phyloP scores from a whole-genome alignment of 35 echinoderm and acorn worm genomes.

The Apostichopus parvimensis region DNA sequence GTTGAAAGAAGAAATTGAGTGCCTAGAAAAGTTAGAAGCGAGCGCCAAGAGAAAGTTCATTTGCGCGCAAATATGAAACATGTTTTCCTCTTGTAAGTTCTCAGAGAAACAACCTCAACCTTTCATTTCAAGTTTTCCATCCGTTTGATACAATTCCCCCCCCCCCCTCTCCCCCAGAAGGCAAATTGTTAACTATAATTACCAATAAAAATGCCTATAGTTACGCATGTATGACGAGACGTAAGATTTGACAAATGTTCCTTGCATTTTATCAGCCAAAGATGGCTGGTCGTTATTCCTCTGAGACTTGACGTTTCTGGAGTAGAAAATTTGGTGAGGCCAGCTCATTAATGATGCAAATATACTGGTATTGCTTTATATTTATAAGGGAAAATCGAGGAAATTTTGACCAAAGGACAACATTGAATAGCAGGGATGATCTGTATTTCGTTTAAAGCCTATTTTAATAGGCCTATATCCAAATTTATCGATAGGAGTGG shows the following conservation, averaged over 20 bases:
- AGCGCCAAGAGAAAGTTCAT: too few species aligned
- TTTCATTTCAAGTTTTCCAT: neutral
- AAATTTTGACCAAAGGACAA: too few species aligned
- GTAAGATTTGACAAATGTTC: neutral
- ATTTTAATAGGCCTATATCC: too few species aligned
- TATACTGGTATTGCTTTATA: neutral
- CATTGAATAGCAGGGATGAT: too few species aligned
- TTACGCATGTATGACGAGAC: neutral
- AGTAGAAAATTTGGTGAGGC: conserved; percentile 15
- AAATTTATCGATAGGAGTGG: too few species aligned
- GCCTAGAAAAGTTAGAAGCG: too few species aligned
- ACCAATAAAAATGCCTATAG: neutral
- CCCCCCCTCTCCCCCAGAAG: neutral
- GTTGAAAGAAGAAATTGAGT: too few species aligned
- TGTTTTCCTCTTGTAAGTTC: neutral
- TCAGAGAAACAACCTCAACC: neutral
- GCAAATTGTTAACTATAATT: neutral
- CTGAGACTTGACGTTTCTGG: neutral
- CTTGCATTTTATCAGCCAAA: neutral
- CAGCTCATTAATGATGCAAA: neutral
- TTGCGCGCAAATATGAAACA: too few species aligned
- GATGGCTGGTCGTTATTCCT: neutral
- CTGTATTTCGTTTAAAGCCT: too few species aligned
- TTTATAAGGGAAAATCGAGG: too few species aligned
- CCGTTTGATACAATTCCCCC: neutral